phyloP scores from a whole-genome alignment of 2,113 vertebrate species.

The Myodes glareolus region DNA sequence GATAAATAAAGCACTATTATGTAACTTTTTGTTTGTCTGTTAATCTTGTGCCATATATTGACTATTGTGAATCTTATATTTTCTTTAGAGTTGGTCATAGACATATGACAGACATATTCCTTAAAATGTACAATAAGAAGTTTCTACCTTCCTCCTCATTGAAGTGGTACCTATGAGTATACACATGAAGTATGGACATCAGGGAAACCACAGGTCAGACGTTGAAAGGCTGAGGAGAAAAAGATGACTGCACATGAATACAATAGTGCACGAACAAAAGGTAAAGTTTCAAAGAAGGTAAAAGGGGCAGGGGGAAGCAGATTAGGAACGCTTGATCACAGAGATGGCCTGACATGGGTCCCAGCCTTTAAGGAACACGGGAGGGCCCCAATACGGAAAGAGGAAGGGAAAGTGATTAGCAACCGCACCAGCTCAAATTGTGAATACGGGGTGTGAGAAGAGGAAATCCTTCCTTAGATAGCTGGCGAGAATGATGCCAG shows the following conservation, averaged over 20 bases:
- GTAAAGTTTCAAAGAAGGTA: neutral
- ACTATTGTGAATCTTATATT: neutral
- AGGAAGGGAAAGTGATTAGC: neutral
- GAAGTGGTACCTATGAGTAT: neutral
- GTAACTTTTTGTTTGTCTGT: neutral
- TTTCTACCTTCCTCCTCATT: neutral
- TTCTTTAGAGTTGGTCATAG: neutral
- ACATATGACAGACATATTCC: neutral
- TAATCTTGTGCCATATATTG: neutral
- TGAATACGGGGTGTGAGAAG: neutral
- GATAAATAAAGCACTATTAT: neutral
- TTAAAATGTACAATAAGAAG: neutral
- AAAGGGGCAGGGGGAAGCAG: neutral
- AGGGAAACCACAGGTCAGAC: neutral
- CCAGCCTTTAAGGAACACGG: neutral
- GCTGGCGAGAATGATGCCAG: neutral
- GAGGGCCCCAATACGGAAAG: neutral
- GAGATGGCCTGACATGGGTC: neutral
- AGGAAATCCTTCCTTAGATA: neutral
- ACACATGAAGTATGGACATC: neutral
- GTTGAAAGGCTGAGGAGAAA: neutral
- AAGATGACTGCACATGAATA: neutral
- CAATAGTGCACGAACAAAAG: neutral
- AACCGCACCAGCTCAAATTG: neutral
- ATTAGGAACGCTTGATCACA: neutral